Evolutionary conservation across 2,113 vertebrate species (phyloP), one percentile per base, ranked within the genome.

Genomic region (Xenopus borealis): DNA sequence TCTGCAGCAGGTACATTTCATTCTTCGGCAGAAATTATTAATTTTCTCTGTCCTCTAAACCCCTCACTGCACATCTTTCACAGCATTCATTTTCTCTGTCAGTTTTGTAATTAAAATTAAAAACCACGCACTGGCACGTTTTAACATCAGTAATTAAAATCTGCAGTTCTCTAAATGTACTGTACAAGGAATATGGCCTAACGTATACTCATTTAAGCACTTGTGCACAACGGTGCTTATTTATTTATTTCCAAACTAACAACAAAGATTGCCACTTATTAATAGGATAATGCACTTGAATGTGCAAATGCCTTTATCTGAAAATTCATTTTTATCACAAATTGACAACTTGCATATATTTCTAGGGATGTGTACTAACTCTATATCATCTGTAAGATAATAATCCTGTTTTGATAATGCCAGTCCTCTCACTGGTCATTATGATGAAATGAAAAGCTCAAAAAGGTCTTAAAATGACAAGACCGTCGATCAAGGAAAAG

Each of bases 51-150:
- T 50, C 8, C 53, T 55, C 14, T 55, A 55, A 55, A 55, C 53
- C 11, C 53, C 53, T 55, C 53, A 55, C 53, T 55, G 53, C 53
- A 55, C 53, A 55, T 8, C 17, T 55, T n/a, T 3, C 17, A n/a
- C 53, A 55, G 16, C 17, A n/a, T 9, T 55, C 17, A 55, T 55
- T 55, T 55, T 55, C 17, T n/a, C 16, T n/a, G 53, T 55, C 53
- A 55, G 53, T 55, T 55, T 55, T 55, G 53, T 55, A 55, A 55
- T 55, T 55, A 55, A 55, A 55, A 55, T 55, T 55, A 55, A 55
- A 55, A 55, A n/a, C 53, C 53, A 55, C 16, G 53, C 53, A 55
- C 16, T 55, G 53, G 53, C 53, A 55, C 53, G 16, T 55, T 55
- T 55, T 55, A 16, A 55, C 53, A 55, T 55, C 53, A 55, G 53